Percentiles rank a stretch among this genome's conserved stretches.
Evolutionary conservation across 2,797 vertebrate genomes (phyloP).

Genomic region (Scolopax rusticola): DNA sequence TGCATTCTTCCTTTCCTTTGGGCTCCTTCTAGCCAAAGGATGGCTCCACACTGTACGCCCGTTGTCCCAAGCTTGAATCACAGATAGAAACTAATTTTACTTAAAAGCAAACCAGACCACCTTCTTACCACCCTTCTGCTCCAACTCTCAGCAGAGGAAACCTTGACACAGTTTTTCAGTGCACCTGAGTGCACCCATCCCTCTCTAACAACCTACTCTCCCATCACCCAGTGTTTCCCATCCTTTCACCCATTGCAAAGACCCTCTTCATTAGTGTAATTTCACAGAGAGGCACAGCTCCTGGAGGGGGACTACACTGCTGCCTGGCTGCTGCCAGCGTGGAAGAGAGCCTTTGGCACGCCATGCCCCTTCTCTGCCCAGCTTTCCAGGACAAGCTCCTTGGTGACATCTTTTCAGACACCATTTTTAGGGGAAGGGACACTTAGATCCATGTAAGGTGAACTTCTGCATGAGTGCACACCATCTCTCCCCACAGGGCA

Average conservation of each 20-base stretch:
- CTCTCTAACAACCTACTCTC: not conserved
- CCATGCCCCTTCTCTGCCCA: not conserved
- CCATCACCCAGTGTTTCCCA: not conserved
- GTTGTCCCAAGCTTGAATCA: not conserved
- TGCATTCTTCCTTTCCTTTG: not conserved
- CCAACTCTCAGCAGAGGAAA: not conserved
- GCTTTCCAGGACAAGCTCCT: not conserved
- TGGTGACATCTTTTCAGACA: not conserved
- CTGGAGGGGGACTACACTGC: not conserved
- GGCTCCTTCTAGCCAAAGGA: not conserved
- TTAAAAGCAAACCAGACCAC: not conserved
- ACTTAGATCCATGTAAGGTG: too few relatives aligned
- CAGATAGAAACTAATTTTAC: not conserved
- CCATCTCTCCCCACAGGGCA: fast-evolving
- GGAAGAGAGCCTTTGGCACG: not conserved
- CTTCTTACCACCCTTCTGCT: not conserved
- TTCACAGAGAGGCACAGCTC: not conserved
- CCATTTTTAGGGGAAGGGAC: not conserved
- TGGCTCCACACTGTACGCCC: not conserved
- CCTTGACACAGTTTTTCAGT: not conserved
- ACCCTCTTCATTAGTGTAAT: not conserved
- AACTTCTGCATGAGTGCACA: not conserved
- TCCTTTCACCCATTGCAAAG: not conserved
- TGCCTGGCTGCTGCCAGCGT: not conserved
- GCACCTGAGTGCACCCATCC: not conserved